A percentile compares a stretch with the other conserved stretches of the same genome.
Evolutionary conservation across 1,140 invertebrate genomes (phyloP).

Genomic region (Nephila pilipes): DNA sequence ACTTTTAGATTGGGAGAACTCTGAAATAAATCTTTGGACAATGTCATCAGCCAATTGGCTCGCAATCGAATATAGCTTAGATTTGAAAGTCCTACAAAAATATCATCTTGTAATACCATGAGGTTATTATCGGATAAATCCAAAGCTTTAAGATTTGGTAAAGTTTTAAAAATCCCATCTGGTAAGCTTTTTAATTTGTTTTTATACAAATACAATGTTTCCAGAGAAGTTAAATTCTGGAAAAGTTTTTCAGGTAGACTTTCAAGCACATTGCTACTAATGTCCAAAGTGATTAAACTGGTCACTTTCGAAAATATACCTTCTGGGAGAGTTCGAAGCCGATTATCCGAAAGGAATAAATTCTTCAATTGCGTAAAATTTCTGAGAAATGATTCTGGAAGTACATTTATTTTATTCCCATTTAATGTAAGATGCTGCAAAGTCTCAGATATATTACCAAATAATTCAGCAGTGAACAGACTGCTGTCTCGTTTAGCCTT

Average conservation of each 20-base stretch:
- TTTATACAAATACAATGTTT: slow-evolving; percentile 67
- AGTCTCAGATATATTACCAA: slow-evolving; percentile 43
- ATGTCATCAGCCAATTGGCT: slow-evolving; percentile 74
- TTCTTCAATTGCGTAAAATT: slow-evolving; percentile 47
- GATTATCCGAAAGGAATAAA: slow-evolving; percentile 66
- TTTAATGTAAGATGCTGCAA: slow-evolving; percentile 36
- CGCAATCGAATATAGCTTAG: slow-evolving; percentile 72
- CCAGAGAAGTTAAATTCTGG: slow-evolving; percentile 8
- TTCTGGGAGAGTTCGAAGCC: slow-evolving; percentile 53
- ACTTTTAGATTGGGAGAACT: slow-evolving; percentile 63
- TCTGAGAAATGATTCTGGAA: slow-evolving; percentile 63
- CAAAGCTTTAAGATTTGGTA: slow-evolving; percentile 77
- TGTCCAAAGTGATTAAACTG: slow-evolving; percentile 51
- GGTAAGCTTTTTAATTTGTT: slow-evolving; percentile 67
- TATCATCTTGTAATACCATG: slow-evolving; percentile 49
- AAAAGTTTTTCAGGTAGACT: slow-evolving; percentile 62
- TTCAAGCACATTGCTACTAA: slow-evolving; percentile 56
- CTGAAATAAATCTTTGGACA: slow-evolving; percentile 77
- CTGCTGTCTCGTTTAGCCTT: slow-evolving; percentile 11
- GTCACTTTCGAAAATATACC: slow-evolving; percentile 27
- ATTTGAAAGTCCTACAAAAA: slow-evolving; percentile 74
- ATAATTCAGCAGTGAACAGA: slow-evolving; percentile 39
- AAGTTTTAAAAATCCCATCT: slow-evolving; percentile 64
- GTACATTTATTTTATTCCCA: slow-evolving; percentile 33
- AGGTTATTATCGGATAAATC: slow-evolving; percentile 78